Evolutionary conservation across 2,888 invertebrate genomes (phyloP).

Genomic region (Poecilus cupreus): DNA sequence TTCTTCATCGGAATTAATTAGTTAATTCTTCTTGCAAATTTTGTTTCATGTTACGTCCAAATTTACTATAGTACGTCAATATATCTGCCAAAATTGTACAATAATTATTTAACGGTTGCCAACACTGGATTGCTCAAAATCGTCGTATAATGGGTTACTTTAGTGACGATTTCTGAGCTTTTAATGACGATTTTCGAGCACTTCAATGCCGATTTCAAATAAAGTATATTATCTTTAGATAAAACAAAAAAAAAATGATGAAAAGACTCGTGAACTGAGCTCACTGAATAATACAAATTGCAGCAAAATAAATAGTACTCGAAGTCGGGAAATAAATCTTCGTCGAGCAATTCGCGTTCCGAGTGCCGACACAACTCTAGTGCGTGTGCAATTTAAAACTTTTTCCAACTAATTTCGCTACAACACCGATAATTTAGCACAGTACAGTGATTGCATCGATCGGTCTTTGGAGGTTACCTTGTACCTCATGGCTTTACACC

Average conservation of each 20-base stretch:
- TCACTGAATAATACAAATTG: slow-evolving; percentile 17
- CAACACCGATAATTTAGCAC: slow-evolving; percentile 45
- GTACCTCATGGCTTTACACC: not conserved
- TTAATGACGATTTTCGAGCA: too few relatives aligned
- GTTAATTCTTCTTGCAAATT: too few relatives aligned
- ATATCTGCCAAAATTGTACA: too few relatives aligned
- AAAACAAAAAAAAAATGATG: not conserved
- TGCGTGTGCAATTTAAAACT: slow-evolving; percentile 46
- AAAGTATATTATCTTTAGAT: not conserved
- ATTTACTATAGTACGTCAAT: too few relatives aligned
- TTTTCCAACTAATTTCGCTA: slow-evolving; percentile 50
- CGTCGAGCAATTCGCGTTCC: not conserved
- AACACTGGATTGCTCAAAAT: too few relatives aligned
- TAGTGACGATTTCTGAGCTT: too few relatives aligned
- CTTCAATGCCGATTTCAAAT: too few relatives aligned
- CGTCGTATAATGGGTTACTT: too few relatives aligned
- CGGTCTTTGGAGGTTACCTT: slow-evolving; percentile 1
- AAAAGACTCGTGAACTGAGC: not conserved
- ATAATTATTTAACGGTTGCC: too few relatives aligned
- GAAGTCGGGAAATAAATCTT: not conserved
- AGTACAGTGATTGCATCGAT: slow-evolving; percentile 49
- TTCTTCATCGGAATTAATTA: too few relatives aligned
- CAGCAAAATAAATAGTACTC: slow-evolving; percentile 29
- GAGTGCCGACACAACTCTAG: not conserved
- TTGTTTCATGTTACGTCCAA: too few relatives aligned